A percentile compares a stretch with the other conserved stretches of the same genome.
Evolutionary conservation across 2,797 vertebrate species (phyloP).

Genomic region (Malurus leucopterus): DNA sequence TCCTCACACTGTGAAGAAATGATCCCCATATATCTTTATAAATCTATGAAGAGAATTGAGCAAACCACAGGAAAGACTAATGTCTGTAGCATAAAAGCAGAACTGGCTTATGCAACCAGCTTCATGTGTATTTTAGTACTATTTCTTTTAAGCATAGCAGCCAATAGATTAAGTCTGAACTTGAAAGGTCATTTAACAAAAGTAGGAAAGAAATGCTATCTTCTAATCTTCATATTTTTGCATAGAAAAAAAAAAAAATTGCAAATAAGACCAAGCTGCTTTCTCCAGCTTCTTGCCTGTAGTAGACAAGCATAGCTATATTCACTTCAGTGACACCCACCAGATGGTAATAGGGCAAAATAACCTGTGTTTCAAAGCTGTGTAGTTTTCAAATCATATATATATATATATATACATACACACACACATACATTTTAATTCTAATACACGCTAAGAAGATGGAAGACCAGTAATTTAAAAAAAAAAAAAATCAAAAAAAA

Average conservation of each 20-base stretch:
- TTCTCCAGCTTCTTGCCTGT: background rate
- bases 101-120: background rate
- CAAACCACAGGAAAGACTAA: background rate
- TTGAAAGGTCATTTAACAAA: background rate
- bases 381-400: background rate
- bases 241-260: background rate
- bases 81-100: background rate
- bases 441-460: background rate
- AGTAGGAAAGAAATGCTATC: background rate
- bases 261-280: background rate
- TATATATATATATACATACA: too few species aligned
- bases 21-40: background rate
- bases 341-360: background rate
- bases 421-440: background rate
- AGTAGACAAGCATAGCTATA: background rate
- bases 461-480: background rate
- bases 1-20: background rate
- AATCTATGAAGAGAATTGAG: background rate
- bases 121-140: background rate
- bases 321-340: background rate
- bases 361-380: background rate
- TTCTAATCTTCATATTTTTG: background rate
- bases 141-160: background rate
- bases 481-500: background rate
- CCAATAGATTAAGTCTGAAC: background rate